Evolutionary conservation across 1,140 invertebrate species (phyloP).

Genomic region (Ceratina calcarata): DNA sequence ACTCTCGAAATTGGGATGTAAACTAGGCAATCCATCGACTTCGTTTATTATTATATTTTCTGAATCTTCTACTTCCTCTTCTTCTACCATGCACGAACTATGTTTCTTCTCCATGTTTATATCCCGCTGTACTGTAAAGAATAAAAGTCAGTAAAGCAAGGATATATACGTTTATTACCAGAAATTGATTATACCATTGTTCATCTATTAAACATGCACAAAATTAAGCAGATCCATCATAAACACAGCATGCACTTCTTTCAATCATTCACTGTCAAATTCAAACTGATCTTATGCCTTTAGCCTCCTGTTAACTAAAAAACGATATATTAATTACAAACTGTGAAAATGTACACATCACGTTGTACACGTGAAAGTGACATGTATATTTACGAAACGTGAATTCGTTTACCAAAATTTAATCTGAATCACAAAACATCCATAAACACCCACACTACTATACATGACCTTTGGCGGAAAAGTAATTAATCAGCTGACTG

Average conservation of each 20-base stretch:
- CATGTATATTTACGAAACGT: conserved; percentile 3
- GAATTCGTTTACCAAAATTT: conserved; percentile 16
- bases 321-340: neutral
- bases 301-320: neutral
- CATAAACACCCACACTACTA: neutral
- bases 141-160: too few species aligned
- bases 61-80: conserved; percentile 79
- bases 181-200: neutral
- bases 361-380: neutral
- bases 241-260: neutral
- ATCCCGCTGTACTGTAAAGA: conserved; percentile 2
- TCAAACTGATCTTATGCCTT: conserved; percentile 3
- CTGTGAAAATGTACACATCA: neutral
- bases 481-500: conserved; percentile 33
- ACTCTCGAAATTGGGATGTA: conserved; percentile 85
- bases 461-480: conserved; percentile 19
- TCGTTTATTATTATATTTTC: conserved; percentile 90
- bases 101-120: conserved; percentile 74
- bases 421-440: neutral
- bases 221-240: conserved; percentile 10
- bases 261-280: neutral
- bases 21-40: conserved; percentile 90
- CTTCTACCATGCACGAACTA: conserved; percentile 66
- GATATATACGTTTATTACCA: too few species aligned
- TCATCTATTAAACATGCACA: neutral